Conservation (phyloP, 2,888 invertebrate species). For the Nematopogon swammerdamellus region DNA sequence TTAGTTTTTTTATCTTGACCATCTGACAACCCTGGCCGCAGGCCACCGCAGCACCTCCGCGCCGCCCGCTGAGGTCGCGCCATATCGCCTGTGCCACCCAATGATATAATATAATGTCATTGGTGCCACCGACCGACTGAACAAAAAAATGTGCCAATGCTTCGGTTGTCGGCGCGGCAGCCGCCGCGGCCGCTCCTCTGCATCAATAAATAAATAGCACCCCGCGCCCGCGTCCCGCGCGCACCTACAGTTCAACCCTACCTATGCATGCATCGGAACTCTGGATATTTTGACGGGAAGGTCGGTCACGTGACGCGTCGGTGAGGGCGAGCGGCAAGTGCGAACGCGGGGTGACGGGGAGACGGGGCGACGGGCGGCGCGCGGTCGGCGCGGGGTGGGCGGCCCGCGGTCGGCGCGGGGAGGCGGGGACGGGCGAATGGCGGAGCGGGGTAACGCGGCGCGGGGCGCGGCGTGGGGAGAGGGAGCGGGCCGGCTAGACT, state of each 20-base stretch:
- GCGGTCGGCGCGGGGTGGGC: slow-evolving; percentile 25
- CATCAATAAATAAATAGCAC: too few relatives aligned
- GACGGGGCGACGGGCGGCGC: slow-evolving; percentile 10
- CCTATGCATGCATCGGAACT: slow-evolving; percentile 5
- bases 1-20: too few relatives aligned
- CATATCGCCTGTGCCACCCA: too few relatives aligned
- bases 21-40: too few relatives aligned
- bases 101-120: too few relatives aligned
- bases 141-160: too few relatives aligned
- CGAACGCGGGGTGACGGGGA: slow-evolving; percentile 16
- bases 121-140: too few relatives aligned
- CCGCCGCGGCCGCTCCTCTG: too few relatives aligned
- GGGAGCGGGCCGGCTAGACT: slow-evolving; percentile 53
- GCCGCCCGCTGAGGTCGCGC: too few relatives aligned
- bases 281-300: slow-evolving; percentile 77
- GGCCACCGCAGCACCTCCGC: too few relatives aligned
- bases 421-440: slow-evolving; percentile 19
- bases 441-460: slow-evolving; percentile 18
- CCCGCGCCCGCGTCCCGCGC: slow-evolving; percentile 19
- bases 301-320: slow-evolving; percentile 73
- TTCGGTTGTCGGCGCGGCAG: too few relatives aligned
- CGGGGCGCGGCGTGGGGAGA: slow-evolving; percentile 20
- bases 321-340: slow-evolving; percentile 14
- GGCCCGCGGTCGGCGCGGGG: slow-evolving; percentile 17
- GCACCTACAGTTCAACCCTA: slow-evolving; percentile 20